Percentiles rank a stretch among this genome's conserved stretches.
These are phyloP conservation scores for Parapsyche elsis DNA, from an alignment of 1,140 invertebrate genomes.

Conservation along the genomic window DNA sequence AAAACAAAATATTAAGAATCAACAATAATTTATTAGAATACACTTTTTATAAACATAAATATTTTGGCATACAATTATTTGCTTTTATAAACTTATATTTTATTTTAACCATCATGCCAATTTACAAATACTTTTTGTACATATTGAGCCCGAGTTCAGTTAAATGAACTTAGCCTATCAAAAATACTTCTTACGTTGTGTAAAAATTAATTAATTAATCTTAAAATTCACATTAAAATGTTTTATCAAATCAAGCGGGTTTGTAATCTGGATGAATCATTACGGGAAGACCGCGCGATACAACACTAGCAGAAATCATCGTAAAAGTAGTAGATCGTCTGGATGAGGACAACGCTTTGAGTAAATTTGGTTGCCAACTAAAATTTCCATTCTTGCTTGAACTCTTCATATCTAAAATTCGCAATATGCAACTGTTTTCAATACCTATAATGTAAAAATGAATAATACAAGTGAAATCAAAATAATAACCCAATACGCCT, in stretches of 20 bases:
- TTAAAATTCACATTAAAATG: no score
- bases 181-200: no score
- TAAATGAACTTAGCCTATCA: no score
- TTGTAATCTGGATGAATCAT: slow-evolving; percentile 56
- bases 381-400: slow-evolving; percentile 55
- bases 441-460: neutral
- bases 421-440: neutral
- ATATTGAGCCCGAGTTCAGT: no score
- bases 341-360: slow-evolving; percentile 68
- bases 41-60: no score
- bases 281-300: slow-evolving; percentile 72
- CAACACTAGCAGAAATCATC: slow-evolving; percentile 71
- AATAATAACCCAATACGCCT: slow-evolving; percentile 62
- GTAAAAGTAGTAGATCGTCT: slow-evolving; percentile 66
- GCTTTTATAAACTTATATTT: no score
- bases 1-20: no score
- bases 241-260: neutral
- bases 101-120: no score
- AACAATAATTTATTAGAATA: no score
- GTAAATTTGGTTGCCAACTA: slow-evolving; percentile 67
- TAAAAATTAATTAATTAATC: no score
- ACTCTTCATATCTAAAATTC: slow-evolving; percentile 55
- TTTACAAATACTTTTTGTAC: no score
- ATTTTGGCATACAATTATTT: no score
- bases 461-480: slow-evolving; percentile 23